Evolutionary conservation across 2,113 vertebrate species (phyloP), one percentile per base, ranked within the genome.

Genomic region (Romanogobio albipinnatus): DNA sequence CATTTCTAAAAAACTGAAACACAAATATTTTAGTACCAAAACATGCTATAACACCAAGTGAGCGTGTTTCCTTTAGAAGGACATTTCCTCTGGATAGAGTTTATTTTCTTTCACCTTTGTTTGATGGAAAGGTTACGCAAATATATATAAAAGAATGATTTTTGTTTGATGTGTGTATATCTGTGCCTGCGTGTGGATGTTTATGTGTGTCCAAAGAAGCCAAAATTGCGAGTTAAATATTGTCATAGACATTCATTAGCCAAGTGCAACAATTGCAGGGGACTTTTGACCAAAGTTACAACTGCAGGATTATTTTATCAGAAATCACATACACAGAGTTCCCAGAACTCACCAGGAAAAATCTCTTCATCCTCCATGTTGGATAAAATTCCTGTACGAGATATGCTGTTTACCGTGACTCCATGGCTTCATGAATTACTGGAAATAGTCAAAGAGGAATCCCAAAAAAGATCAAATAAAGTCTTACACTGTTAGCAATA

Each of bases 321-420:
- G 49, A 86, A 24, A 39, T 75, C 56, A 75, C 58, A 51, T 22
- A 49, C 36, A 59, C 68, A 45, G 26, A 51, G 70, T 85, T 85
- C 77, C 66, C 78, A 81, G 84, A 75, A 81, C 39, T 61, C 66
- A 19, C 70, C 73, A 39, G 70, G 43, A 71, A 66, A 22, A 64
- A 64, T 39, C 53, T 59, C 45, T 81, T 85, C 43, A 81, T 85
- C 84, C 66, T 85, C 78, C 56, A 61, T 43, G 78, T 64, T 81
- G 84, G 84, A 51, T 24, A 45, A 49, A 68, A 85, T 76, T 78
- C 83, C 51, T 84, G n/a, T 29, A 47, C 11, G 19, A 62, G 24
- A 79, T 19, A 73, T 85, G 62, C 70, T 61, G n/a, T 45, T 36
- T 19, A 79, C 5, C 14, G 10, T 64, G 56, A 82, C 64, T 71